Evolutionary conservation across 2,797 vertebrate genomes (phyloP), one percentile per base, ranked within the genome.

Genomic region (Anableps anableps): DNA sequence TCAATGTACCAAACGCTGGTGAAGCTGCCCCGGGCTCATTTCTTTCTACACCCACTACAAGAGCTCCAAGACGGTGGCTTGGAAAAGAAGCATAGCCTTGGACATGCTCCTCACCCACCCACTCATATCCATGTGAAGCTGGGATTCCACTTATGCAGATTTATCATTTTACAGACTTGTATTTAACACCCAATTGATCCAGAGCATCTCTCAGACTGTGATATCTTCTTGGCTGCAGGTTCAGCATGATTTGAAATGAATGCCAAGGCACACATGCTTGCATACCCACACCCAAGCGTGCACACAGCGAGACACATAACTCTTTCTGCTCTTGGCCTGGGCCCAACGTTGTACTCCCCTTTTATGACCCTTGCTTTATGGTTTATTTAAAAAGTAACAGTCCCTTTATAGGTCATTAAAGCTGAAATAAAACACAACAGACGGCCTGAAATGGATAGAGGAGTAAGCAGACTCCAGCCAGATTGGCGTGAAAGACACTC

Each of bases 321-420:
- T 83, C 85, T 91, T 85, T 86, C 88, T 78, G 86, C 79, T 84
- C 79, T 92, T 95, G 95, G 94, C 93, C 91, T 83, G 85, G 85
- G 92, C 90, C 94, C 95, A 95, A 92, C 82, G 79, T 83, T 93
- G 93, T 91, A 90, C 94, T 95, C 91, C 89, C 87, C 88, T 94
- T 95, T 95, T 95, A 95, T 92, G 93, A 92, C 89, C 91, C 91
- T 82, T 92, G 89, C 92, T 96, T 96, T 95, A 96, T 96, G 93
- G 95, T 94, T 95, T 96, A 96, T 95, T 96, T 95, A 95, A 96
- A 95, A 95, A 95, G 93, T 95, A 95, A 96, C 93, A 93, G 94
- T 94, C 93, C 91, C 93, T 96, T 96, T 96, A 95, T 95, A 96
- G 95, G 90, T 94, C 93, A 94, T 96, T 95, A 96, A 95, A 95